Evolutionary conservation across 1,140 invertebrate genomes (phyloP).

Genomic region (Charaxes varanes): DNA sequence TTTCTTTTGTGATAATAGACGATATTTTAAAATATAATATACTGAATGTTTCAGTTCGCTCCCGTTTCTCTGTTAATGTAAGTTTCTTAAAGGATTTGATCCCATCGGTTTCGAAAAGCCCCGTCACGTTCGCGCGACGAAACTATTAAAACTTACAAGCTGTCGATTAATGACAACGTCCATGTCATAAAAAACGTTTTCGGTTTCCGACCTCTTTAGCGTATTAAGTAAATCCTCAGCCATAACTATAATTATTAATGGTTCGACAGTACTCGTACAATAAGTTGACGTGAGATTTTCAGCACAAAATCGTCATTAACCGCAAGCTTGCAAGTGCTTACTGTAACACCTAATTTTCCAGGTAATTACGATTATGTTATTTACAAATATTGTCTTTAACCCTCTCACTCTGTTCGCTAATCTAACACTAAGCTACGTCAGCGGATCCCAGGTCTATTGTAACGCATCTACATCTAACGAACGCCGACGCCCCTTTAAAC

Average conservation of each 20-base stretch:
- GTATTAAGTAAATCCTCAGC: too few relatives aligned
- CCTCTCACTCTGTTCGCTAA: conserved; percentile 73
- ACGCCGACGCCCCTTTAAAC: conserved; percentile 51
- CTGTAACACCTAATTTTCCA: conserved; percentile 64
- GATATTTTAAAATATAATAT: conserved; percentile 50
- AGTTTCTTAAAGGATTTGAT: conserved; percentile 75
- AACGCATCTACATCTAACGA: conserved; percentile 63
- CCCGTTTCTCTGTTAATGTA: conserved; percentile 61
- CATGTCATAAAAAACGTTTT: conserved; percentile 6
- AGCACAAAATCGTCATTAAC: conserved; percentile 12
- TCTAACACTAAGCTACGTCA: conserved; percentile 67
- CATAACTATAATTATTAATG: too few relatives aligned
- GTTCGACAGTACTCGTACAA: too few relatives aligned
- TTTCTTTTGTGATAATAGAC: conserved; percentile 61
- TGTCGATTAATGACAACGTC: conserved; percentile 18
- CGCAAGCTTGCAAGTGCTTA: conserved; percentile 27
- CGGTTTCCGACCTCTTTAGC: too few relatives aligned
- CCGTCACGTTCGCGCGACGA: conserved; percentile 35
- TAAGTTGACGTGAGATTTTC: too few relatives aligned
- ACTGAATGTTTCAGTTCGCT: conserved; percentile 53
- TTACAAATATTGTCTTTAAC: conserved; percentile 76
- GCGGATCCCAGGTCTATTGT: conserved; percentile 60
- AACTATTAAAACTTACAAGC: conserved; percentile 30
- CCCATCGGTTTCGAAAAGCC: conserved; percentile 72
- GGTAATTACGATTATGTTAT: conserved; percentile 69